A percentile compares a stretch with the other conserved stretches of the same genome.
Evolutionary conservation across 2,113 vertebrate species (phyloP).

Genomic region (Emydura subglobosa): DNA sequence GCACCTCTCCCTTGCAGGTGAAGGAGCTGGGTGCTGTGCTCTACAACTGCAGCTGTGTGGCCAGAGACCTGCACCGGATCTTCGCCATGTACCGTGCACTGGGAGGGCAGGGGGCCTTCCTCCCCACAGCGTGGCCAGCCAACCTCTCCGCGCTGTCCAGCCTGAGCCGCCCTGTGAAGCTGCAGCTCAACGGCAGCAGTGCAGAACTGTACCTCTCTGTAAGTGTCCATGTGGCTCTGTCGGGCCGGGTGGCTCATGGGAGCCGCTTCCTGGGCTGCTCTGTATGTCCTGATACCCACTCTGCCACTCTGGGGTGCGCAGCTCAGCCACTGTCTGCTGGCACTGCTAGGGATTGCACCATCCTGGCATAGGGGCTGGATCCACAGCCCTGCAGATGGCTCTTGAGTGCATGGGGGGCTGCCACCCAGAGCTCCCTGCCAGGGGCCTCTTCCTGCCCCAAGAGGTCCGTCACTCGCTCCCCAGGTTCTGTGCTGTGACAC

Average conservation of each 20-base stretch:
- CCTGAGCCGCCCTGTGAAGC: constrained; percentile 72
- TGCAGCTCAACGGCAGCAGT: constrained; percentile 82
- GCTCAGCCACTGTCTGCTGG: background rate
- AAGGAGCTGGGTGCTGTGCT: constrained; percentile 82
- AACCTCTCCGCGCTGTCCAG: constrained; percentile 80
- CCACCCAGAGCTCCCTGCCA: background rate
- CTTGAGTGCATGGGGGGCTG: background rate
- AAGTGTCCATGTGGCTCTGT: constrained; percentile 38
- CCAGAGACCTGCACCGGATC: constrained; percentile 79
- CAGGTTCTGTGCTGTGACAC: background rate
- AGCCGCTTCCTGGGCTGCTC: background rate
- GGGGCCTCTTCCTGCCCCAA: background rate
- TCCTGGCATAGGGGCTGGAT: background rate
- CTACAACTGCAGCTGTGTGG: constrained; percentile 85
- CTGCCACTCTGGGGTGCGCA: background rate
- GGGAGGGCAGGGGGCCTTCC: constrained; percentile 59
- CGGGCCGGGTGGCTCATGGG: background rate
- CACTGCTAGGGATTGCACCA: background rate
- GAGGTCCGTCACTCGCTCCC: background rate
- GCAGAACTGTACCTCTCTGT: constrained; percentile 84
- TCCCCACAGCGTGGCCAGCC: constrained; percentile 79
- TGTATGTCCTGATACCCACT: background rate
- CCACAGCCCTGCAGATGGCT: background rate
- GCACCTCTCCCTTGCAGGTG: constrained; percentile 68
- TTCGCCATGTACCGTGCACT: constrained; percentile 81